Conservation (phyloP, 2,888 invertebrate species). For the Laspeyria flexula region DNA sequence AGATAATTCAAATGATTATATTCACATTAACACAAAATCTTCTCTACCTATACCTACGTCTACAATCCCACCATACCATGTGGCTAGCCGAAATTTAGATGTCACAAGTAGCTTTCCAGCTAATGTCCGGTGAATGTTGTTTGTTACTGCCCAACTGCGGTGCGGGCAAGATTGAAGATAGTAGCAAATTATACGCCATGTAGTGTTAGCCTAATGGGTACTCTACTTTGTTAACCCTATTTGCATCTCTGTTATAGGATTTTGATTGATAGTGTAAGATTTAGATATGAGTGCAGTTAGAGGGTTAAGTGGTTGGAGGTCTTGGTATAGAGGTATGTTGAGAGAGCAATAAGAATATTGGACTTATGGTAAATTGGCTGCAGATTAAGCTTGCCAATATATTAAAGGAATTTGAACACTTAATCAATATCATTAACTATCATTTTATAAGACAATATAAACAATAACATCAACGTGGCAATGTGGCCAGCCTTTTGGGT, state of each 20-base stretch:
- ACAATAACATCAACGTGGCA: no score
- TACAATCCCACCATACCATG: constrained; percentile 52
- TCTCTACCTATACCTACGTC: constrained; percentile 24
- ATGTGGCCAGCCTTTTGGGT: no score
- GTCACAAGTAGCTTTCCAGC: constrained; percentile 79
- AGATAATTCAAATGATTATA: no score
- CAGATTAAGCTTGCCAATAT: no score
- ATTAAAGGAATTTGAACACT: no score
- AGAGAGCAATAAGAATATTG: not conserved
- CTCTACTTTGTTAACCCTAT: constrained; percentile 38
- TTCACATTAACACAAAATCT: not conserved
- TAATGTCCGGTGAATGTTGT: constrained; percentile 79
- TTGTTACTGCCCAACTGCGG: constrained; percentile 77
- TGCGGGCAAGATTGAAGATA: constrained; percentile 79
- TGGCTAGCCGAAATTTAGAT: constrained; percentile 84
- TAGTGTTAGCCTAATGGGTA: constrained; percentile 45
- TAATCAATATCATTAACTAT: no score
- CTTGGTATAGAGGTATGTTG: no score
- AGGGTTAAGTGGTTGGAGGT: not conserved
- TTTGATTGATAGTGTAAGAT: constrained; percentile 34
- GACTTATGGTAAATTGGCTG: no score
- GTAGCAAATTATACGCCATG: constrained; percentile 72
- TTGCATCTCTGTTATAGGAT: constrained; percentile 35
- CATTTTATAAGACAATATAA: no score
- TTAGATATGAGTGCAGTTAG: not conserved